Conservation (phyloP, 1,140 invertebrate genomes). For the Pseudachorutes palmiensis region DNA sequence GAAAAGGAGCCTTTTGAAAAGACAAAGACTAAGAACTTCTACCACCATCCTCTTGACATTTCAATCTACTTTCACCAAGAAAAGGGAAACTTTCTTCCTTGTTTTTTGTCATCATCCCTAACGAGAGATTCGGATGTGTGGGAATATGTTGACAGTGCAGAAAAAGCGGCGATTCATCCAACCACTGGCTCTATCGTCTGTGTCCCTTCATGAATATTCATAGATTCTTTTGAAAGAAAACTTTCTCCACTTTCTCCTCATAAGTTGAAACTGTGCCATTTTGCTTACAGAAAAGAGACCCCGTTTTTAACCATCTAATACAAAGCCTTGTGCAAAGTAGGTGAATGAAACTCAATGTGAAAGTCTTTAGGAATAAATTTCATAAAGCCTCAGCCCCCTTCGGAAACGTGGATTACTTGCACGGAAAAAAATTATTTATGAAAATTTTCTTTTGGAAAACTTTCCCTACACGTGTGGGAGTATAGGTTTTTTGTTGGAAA, state of each 20-base stretch:
- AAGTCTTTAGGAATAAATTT: neutral
- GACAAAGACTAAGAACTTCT: neutral
- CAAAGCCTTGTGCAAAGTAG: too few relatives aligned
- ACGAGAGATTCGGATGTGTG: neutral
- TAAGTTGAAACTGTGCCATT: constrained; percentile 1
- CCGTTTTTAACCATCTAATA: too few relatives aligned
- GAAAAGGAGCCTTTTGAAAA: neutral
- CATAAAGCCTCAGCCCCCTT: neutral
- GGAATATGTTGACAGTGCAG: constrained; percentile 9
- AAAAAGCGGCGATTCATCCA: constrained; percentile 6
- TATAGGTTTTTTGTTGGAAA: too few relatives aligned
- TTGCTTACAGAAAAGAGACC: neutral
- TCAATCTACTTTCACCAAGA: neutral
- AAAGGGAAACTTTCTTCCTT: neutral
- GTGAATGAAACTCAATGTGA: neutral
- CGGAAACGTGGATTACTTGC: neutral
- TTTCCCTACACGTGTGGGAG: neutral
- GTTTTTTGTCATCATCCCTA: neutral
- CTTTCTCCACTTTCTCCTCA: neutral
- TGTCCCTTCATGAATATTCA: constrained; percentile 10
- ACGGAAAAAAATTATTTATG: constrained; percentile 4
- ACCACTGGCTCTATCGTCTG: neutral
- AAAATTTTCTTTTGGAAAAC: constrained; percentile 4
- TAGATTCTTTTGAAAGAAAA: neutral
- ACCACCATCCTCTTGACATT: neutral